Evolutionary conservation across 2,888 invertebrate genomes (phyloP), one percentile per base, ranked within the genome.

Genomic region (Drosophila peninsularis): DNA sequence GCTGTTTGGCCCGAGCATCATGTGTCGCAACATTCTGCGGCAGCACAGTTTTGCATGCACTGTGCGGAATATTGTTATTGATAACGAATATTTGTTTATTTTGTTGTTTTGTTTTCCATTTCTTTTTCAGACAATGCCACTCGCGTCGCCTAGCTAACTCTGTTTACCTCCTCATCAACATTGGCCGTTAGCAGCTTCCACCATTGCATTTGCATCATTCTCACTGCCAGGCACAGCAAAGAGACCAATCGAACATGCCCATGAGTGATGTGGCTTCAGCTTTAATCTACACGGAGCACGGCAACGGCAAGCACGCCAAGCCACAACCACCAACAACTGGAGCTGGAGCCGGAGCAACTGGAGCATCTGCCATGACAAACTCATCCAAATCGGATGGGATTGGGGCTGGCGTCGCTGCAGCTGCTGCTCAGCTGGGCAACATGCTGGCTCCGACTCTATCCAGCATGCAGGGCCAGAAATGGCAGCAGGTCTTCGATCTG

Each of bases 401-500:
- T 41, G 27, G 27, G 27, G 66, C 44, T 0, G 67, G 71, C 5
- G 63, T 53, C 0, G 69, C 64, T 14, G 42, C 60, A 2, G 63
- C 64, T 21, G 73, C 62, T 3, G 53, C 53, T 0, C 77, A 77
- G 4, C 21, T 78, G n/a, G 63, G 71, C 24, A 76, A 37, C 42
- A 77, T 78, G 77, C 14, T 71, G 50, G 44, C 78, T 14, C 67
- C 77, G 2, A 17, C 69, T 0, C 27, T 85, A 13, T 27, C 47
- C 17, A 45, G 55, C 44, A 17, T 90, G 64, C 91, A 90, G 62
- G 90, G 91, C 0, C 90, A 90, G 53, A 91, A 90, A 57, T 91
- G 91, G 91, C 89, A 86, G 13, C 89, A 89, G 68, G 77, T 88
- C 32, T 87, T 89, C 36, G 91, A 91, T 66, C 75, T 91, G 49